These are phyloP conservation scores for Hermetia illucens DNA, from an alignment of 1,140 invertebrate genomes.

Conservation along the genomic window DNA sequence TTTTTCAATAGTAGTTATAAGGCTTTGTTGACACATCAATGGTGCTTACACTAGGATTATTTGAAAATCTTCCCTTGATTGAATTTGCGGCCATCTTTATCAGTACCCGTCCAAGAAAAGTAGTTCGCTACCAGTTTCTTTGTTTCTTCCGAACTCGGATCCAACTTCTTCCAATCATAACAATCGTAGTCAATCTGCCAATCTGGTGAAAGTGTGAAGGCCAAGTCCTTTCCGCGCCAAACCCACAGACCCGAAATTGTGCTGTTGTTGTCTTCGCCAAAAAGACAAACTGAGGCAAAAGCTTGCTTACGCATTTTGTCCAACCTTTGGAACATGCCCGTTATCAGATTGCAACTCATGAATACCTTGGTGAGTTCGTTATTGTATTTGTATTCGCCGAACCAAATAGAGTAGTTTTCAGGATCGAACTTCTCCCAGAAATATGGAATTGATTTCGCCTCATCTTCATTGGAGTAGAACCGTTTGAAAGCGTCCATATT, in stretches of 20 bases:
- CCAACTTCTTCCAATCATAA: constrained; percentile 92
- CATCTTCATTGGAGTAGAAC: constrained; percentile 94
- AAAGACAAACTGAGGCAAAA: constrained; percentile 87
- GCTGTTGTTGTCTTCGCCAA: constrained; percentile 85
- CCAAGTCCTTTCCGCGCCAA: constrained; percentile 90
- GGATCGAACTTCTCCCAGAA: constrained; percentile 98
- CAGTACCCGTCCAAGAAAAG: constrained; percentile 78
- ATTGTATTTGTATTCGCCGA: constrained; percentile 91
- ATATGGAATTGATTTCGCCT: constrained; percentile 83
- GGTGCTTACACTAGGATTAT: no score
- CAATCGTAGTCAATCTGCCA: constrained; percentile 97
- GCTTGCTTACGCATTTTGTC: constrained; percentile 96
- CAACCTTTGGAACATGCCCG: constrained; percentile 91
- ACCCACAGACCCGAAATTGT: constrained; percentile 94
- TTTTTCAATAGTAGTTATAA: no score
- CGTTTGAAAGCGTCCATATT: constrained; percentile 96
- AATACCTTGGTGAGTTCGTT: constrained; percentile 85
- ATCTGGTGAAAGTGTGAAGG: constrained; percentile 74
- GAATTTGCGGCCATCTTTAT: constrained; percentile 82
- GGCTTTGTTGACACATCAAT: no score
- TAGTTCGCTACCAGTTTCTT: constrained; percentile 88
- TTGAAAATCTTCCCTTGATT: constrained; percentile 99
- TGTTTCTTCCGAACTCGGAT: constrained; percentile 64
- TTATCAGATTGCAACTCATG: constrained; percentile 92
- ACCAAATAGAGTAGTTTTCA: constrained; percentile 96